Percentiles rank a stretch among this genome's conserved stretches.
Evolutionary conservation across 2,797 vertebrate species (phyloP).

Genomic region (Neopelma chrysocephalum): DNA sequence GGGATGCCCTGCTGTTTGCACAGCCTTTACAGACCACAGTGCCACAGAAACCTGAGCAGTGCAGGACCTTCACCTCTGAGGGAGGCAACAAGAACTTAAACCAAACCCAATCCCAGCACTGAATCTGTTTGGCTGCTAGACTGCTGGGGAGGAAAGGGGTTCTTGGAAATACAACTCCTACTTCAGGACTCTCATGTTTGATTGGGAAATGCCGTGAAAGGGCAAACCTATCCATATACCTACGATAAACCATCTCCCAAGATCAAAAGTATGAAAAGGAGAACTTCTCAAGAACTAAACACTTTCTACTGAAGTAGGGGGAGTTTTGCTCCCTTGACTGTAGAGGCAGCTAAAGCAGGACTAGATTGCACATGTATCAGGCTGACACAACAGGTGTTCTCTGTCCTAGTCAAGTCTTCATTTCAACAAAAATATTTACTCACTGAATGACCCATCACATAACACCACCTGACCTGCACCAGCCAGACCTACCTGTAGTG

Average conservation of each 20-base stretch:
- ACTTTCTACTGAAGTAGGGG: not conserved
- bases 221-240: not conserved
- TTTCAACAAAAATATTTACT: conserved; percentile 5
- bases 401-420: not conserved
- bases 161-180: not conserved
- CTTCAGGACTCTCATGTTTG: not conserved
- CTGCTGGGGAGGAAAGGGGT: not conserved
- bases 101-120: not conserved
- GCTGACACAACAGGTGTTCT: not conserved
- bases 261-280: not conserved
- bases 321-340: not conserved
- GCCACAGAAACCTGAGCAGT: not conserved
- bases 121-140: not conserved
- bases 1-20: not conserved
- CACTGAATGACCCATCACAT: not conserved
- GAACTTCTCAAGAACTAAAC: not conserved
- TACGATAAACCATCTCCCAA: not conserved
- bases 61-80: not conserved
- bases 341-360: not conserved
- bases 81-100: not conserved
- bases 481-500: not conserved
- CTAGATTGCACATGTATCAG: not conserved
- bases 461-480: not conserved
- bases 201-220: not conserved
- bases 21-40: not conserved